Percentiles rank a stretch among this genome's conserved stretches.
These are phyloP conservation scores for Leptopilina drosophilae DNA, from an alignment of 2,888 invertebrate genomes.

Conservation along the genomic window DNA sequence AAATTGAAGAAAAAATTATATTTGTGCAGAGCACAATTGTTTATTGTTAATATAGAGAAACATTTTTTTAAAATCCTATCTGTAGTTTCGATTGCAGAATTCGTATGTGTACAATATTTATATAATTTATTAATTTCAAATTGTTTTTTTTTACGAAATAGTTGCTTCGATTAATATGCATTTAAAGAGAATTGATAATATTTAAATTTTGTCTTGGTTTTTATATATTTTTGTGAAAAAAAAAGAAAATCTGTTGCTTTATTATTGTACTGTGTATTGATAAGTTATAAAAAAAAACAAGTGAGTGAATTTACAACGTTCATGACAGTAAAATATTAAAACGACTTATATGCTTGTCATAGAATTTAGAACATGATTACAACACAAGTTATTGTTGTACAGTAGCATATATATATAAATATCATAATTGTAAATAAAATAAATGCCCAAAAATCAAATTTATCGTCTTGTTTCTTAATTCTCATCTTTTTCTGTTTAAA, in stretches of 20 bases:
- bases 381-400: slow-evolving; percentile 30
- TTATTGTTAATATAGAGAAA: neutral
- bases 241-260: neutral
- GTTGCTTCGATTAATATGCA: slow-evolving; percentile 9
- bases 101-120: slow-evolving; percentile 8
- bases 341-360: slow-evolving; percentile 31
- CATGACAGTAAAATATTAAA: slow-evolving; percentile 33
- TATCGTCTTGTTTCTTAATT: neutral
- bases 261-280: slow-evolving; percentile 18
- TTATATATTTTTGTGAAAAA: slow-evolving; percentile 3
- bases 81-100: neutral
- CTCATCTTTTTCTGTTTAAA: too few relatives aligned
- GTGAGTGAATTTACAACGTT: slow-evolving; percentile 18
- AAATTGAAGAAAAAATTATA: slow-evolving; percentile 9
- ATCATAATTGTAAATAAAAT: slow-evolving; percentile 38
- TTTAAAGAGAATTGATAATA: slow-evolving; percentile 19
- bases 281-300: slow-evolving; percentile 13
- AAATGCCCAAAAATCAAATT: slow-evolving; percentile 4
- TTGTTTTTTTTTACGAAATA: slow-evolving; percentile 6
- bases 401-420: slow-evolving; percentile 35
- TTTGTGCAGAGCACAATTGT: slow-evolving; percentile 27
- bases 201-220: slow-evolving; percentile 4
- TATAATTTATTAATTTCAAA: slow-evolving; percentile 18
- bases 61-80: neutral
- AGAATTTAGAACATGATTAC: slow-evolving; percentile 28